Evolutionary conservation across 2,113 vertebrate genomes (phyloP), one percentile per base, ranked within the genome.

Genomic region (Pygoscelis adeliae): DNA sequence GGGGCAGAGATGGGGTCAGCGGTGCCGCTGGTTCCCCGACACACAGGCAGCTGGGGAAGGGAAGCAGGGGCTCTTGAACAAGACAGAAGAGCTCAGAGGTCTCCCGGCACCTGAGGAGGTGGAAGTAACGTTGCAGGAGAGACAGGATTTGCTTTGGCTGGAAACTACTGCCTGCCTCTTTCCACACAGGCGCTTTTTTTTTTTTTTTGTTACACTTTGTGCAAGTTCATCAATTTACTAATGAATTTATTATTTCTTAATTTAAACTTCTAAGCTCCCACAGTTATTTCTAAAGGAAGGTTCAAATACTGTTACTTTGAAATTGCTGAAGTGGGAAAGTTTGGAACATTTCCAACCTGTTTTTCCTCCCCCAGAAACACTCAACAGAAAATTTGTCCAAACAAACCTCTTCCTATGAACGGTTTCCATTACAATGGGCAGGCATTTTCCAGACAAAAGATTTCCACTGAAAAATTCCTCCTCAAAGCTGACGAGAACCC

Each of bases 331-430:
- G 42, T n/a, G 62, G 74, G 82, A 88, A 66, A 20, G 16, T 61
- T 50, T 89, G 92, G 70, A 82, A 32, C n/a, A 8, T 36, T 92
- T 86, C 95, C 90, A 95, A n/a, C 22, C n/a, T 77, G 59, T 4
- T 93, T 94, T 92, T 55, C 84, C 78, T 94, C 70, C 40, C 67
- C 44, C 29, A 90, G 78, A 95, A 97, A 66, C 50, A 40, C 62
- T 94, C 80, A 65, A 52, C 82, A 96, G 90, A 72, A 95, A 85
- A 91, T 80, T 69, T 91, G 79, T 92, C 90, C 95, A 94, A 94
- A 96, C 93, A 97, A 93, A 93, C 88, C 85, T 89, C 79, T 97
- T 97, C 97, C 93, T 92, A 90, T 67, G 86, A 70, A 62, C 11
- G 2, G 5, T 81, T 93, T 53, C 95, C 92, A 88, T 92, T 77